These are phyloP conservation scores for Geophilus truncorum DNA, from an alignment of 2,888 invertebrate species.

Conservation along the genomic window DNA sequence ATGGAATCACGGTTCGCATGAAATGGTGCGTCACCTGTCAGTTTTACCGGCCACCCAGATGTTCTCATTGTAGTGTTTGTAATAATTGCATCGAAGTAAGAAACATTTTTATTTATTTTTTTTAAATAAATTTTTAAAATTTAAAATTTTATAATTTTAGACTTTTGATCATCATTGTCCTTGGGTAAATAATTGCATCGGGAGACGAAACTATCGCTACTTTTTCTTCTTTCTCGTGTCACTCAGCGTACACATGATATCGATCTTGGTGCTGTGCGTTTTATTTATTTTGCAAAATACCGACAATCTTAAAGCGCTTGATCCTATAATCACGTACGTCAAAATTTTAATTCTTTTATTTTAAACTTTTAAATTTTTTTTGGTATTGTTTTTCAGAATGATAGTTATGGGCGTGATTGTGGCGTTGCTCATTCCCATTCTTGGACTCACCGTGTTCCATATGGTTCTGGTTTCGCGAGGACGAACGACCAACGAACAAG, in stretches of 20 bases:
- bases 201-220: slow-evolving; percentile 93
- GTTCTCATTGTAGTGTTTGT: slow-evolving; percentile 98
- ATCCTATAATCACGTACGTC: slow-evolving; percentile 60
- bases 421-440: slow-evolving; percentile 89
- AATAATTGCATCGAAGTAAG: slow-evolving; percentile 93
- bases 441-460: slow-evolving; percentile 97
- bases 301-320: slow-evolving; percentile 70
- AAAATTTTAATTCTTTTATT: too few species aligned
- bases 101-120: background rate
- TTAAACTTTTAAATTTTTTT: background rate
- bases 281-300: slow-evolving; percentile 84
- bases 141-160: slow-evolving; percentile 61
- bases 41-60: slow-evolving; percentile 97
- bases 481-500: slow-evolving; percentile 97
- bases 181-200: slow-evolving; percentile 97
- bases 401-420: slow-evolving; percentile 87
- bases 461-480: slow-evolving; percentile 93
- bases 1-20: slow-evolving; percentile 98
- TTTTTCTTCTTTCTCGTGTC: slow-evolving; percentile 98
- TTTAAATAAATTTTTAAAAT: background rate
- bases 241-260: slow-evolving; percentile 93
- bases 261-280: slow-evolving; percentile 90
- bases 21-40: slow-evolving; percentile 99
- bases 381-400: slow-evolving; percentile 56
- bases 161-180: slow-evolving; percentile 99